These are phyloP conservation scores for Alsophila aescularia DNA, from an alignment of 2,888 invertebrate species.

Conservation along the genomic window DNA sequence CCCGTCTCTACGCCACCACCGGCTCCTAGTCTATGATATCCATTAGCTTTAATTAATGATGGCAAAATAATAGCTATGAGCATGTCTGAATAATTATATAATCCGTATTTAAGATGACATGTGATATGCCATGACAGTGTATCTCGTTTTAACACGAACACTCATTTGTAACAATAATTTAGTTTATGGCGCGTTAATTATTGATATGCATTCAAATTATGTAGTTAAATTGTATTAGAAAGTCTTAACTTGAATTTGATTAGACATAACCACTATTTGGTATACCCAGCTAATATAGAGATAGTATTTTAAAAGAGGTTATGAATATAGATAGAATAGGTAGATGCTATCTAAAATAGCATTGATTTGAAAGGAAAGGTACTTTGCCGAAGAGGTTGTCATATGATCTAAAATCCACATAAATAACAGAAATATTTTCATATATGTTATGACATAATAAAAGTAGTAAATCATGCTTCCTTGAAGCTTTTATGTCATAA, in stretches of 20 bases:
- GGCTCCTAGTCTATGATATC: neutral
- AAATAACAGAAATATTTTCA: too few relatives aligned
- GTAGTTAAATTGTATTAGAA: conserved; percentile 11
- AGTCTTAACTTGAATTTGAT: conserved; percentile 11
- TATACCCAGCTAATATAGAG: neutral
- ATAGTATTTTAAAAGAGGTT: neutral
- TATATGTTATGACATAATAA: too few relatives aligned
- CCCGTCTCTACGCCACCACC: too few relatives aligned
- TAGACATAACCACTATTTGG: neutral
- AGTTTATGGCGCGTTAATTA: too few relatives aligned
- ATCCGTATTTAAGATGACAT: conserved; percentile 2
- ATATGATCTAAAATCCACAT: too few relatives aligned
- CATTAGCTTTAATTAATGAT: neutral
- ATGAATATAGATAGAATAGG: neutral
- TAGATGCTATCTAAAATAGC: neutral
- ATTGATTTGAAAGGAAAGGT: too few relatives aligned
- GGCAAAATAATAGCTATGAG: neutral
- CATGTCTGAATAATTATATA: conserved; percentile 3
- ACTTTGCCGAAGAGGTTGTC: too few relatives aligned
- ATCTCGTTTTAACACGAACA: conserved; percentile 15
- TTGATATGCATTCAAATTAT: conserved; percentile 11
- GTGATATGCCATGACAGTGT: conserved; percentile 7
- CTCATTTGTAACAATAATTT: conserved; percentile 5
- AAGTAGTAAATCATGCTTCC: too few relatives aligned
- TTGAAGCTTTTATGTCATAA: too few relatives aligned